Evolutionary conservation across 2,888 invertebrate species (phyloP).

Genomic region (Timema podura): DNA sequence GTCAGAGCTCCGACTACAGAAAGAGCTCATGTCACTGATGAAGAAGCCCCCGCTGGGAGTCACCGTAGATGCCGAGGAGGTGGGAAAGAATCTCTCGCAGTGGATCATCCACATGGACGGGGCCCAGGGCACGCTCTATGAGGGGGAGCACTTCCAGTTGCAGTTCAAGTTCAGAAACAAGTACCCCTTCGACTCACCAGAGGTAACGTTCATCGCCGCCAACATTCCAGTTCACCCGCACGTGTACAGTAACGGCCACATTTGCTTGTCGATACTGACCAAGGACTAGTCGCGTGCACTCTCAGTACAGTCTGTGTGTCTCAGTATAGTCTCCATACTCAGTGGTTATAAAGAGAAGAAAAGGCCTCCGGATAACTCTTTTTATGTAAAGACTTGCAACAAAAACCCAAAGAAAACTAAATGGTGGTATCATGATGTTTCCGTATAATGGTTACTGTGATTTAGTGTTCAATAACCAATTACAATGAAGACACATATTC

Average conservation of each 20-base stretch:
- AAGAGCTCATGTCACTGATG: constrained; percentile 88
- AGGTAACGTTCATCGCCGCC: constrained; percentile 88
- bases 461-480: too few relatives aligned
- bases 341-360: constrained; percentile 99
- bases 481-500: too few relatives aligned
- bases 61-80: constrained; percentile 77
- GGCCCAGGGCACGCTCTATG: constrained; percentile 90
- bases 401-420: constrained; percentile 99
- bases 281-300: constrained; percentile 99
- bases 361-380: constrained; percentile 93
- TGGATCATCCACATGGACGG: constrained; percentile 95
- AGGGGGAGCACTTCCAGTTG: constrained; percentile 91
- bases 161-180: constrained; percentile 95
- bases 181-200: constrained; percentile 96
- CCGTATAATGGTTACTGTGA: too few relatives aligned
- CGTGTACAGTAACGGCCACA: constrained; percentile 98
- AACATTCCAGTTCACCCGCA: constrained; percentile 98
- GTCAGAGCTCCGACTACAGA: constrained; percentile 91
- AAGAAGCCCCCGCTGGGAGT: constrained; percentile 94
- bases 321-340: constrained; percentile 97
- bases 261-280: constrained; percentile 95
- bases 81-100: constrained; percentile 65
- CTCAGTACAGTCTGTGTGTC: constrained; percentile 93
- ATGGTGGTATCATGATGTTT: constrained; percentile 99
- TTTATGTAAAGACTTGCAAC: constrained; percentile 96